Evolutionary conservation across 2,113 vertebrate species (phyloP), one percentile per base, ranked within the genome.

Genomic region (Etheostoma cragini): DNA sequence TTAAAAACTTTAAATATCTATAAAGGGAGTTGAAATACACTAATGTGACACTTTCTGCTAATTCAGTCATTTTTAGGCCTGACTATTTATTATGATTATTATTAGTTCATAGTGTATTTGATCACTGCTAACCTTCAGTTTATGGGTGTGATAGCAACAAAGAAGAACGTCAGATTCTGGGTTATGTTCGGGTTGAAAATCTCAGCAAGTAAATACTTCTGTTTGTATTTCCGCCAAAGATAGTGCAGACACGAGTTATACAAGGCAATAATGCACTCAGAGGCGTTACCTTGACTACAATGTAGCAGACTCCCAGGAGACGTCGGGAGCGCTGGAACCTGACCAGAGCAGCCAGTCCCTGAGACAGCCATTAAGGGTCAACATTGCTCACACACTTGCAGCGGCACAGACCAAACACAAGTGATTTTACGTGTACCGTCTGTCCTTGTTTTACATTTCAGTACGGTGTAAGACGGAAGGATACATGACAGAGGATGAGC

Each of bases 311-410:
- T 80, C 98, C 98, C 67, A 99, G 92, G 78, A 99, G 95, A 61
- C 98, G 97, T 17, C 98, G 95, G 21, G 98, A 99, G 72, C 98
- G 95, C 78, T 99, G 98, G 85, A 99, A 99, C 89, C 97, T 96
- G 79, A 99, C 97, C 78, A 99, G 94, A n/a, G 98, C 98, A 58
- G 98, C 98, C 83, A 99, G 93, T n/a, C 97, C 98, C 98, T 99
- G 84, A 35, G 83, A 86, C 30, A 54, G 66, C 21, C 17, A 90
- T 97, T 94, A 96, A 97, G 96, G 95, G 96, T 80, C 80, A 81
- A 79, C 54, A 26, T 8, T 53, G 62, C 50, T 67, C 8, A 75
- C 26, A 86, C 54, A 71, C 38, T 33, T 30, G 45, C 16, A 61
- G 14, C 17, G 1, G 3, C 19, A 73, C 26, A 64, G 0, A 47